Conservation (phyloP, 2,113 vertebrate genomes). For the Crotalus helleri region DNA sequence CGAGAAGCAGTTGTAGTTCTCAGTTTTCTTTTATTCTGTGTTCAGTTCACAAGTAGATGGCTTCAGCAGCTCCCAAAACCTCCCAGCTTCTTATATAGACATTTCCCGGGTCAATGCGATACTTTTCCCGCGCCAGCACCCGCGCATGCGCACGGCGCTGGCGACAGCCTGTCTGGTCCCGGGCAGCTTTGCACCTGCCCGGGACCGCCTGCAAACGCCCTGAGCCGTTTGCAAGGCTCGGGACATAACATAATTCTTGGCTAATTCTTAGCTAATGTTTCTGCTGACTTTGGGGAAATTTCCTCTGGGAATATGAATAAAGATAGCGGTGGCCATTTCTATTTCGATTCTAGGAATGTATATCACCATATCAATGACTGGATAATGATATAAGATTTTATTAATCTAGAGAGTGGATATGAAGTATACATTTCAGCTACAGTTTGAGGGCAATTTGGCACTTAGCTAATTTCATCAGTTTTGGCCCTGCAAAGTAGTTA, state of each 20-base stretch:
- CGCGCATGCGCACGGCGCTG: too few species aligned
- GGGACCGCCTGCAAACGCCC: too few species aligned
- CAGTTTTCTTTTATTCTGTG: too few species aligned
- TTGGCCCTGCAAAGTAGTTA: not conserved
- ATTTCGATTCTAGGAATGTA: not conserved
- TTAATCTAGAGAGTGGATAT: not conserved
- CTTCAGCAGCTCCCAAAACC: too few species aligned
- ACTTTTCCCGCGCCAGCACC: too few species aligned
- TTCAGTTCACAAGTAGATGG: too few species aligned
- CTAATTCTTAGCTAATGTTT: not conserved
- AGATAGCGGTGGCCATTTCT: not conserved
- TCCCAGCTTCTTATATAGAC: too few species aligned
- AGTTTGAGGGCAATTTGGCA: not conserved
- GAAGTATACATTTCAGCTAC: not conserved
- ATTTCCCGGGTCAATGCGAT: too few species aligned
- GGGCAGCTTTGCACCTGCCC: too few species aligned
- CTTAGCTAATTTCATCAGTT: not conserved
- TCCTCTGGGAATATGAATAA: slow-evolving; percentile 30
- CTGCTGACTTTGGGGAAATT: slow-evolving; percentile 11
- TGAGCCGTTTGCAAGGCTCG: too few species aligned
- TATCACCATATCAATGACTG: not conserved
- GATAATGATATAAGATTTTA: not conserved
- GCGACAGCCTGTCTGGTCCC: too few species aligned
- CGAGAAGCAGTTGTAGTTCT: too few species aligned
- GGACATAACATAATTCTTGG: not conserved